phyloP scores from a whole-genome alignment of 2,113 vertebrate genomes.

The Tupaia chinensis region DNA sequence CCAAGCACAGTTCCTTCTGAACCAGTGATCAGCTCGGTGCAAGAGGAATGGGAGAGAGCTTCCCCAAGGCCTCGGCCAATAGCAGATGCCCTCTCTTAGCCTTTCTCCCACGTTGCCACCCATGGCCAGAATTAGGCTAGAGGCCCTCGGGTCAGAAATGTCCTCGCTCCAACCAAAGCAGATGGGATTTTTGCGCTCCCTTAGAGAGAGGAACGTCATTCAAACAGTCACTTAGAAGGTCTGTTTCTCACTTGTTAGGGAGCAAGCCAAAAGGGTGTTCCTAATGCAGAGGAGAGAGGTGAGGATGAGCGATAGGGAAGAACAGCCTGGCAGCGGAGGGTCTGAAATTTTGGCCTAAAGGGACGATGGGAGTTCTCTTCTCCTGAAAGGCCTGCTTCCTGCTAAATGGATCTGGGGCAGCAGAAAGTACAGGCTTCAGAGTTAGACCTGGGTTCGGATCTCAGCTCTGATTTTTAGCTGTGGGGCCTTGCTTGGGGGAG shows the following conservation, averaged over 20 bases:
- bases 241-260: not conserved
- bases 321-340: not conserved
- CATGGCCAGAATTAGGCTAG: not conserved
- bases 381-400: not conserved
- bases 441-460: not conserved
- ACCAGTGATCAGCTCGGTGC: not conserved
- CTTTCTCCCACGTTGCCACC: not conserved
- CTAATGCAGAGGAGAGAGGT: not conserved
- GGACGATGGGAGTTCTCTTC: not conserved
- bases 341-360: not conserved
- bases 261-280: not conserved
- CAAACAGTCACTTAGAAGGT: not conserved
- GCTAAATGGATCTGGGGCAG: rapidly evolving
- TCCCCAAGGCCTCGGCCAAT: not conserved
- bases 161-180: not conserved
- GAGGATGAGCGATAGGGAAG: not conserved
- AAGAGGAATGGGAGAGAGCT: not conserved
- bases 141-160: not conserved
- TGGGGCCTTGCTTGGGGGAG: not conserved
- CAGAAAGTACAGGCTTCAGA: not conserved
- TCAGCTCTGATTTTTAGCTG: not conserved
- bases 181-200: not conserved
- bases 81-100: not conserved
- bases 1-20: not conserved
- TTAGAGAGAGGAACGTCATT: not conserved